Percentiles rank a stretch among this genome's conserved stretches.
phyloP scores from a whole-genome alignment of 2,113 vertebrate genomes.

The Caloenas nicobarica region DNA sequence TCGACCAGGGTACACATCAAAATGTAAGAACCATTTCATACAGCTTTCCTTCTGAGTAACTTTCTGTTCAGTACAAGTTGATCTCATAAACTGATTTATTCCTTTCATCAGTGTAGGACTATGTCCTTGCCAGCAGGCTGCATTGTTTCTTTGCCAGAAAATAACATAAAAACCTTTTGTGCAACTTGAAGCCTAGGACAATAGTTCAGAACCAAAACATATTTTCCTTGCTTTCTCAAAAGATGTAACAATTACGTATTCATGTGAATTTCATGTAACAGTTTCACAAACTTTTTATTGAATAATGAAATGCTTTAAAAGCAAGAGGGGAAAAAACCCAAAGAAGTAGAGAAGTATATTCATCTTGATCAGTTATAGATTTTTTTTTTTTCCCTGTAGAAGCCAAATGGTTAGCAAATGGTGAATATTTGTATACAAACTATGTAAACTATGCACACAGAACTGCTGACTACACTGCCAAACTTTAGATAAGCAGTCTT shows the following conservation, averaged over 20 bases:
- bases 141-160: conserved; percentile 24
- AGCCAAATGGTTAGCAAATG: background rate
- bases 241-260: background rate
- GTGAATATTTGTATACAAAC: background rate
- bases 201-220: background rate
- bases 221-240: background rate
- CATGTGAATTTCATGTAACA: background rate
- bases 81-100: conserved; percentile 27
- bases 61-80: conserved; percentile 39
- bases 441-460: background rate
- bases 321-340: background rate
- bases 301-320: background rate
- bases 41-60: background rate
- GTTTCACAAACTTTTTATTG: background rate
- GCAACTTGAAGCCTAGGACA: background rate
- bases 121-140: background rate
- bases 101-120: conserved; percentile 7
- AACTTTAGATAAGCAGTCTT: background rate
- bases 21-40: background rate
- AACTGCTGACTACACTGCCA: background rate
- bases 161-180: conserved; percentile 4
- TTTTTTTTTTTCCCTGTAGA: background rate
- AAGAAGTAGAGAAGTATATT: background rate
- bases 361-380: background rate
- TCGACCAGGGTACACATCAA: background rate